These are phyloP conservation scores for Phocoena phocoena DNA, from an alignment of 2,113 vertebrate species.

Conservation along the genomic window DNA sequence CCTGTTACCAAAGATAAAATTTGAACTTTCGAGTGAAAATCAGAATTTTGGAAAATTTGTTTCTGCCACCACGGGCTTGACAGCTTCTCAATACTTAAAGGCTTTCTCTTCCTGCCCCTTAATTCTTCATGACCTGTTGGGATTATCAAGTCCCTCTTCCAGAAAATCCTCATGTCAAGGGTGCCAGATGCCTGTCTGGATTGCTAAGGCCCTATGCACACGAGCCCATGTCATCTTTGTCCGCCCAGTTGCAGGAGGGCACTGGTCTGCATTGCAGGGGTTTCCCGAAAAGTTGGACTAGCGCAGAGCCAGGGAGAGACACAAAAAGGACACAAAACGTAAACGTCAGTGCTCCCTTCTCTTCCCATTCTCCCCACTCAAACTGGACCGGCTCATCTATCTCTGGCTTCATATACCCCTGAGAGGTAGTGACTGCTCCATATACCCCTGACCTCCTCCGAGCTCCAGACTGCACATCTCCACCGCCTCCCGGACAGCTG, in stretches of 20 bases:
- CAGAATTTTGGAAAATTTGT: conserved; percentile 37
- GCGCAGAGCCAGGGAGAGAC: not conserved
- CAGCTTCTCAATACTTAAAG: not conserved
- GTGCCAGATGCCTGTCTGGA: not conserved
- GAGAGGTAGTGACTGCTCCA: not conserved
- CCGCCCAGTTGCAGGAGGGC: no score
- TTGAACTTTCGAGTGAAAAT: conserved; percentile 47
- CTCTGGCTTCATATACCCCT: not conserved
- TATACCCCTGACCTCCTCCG: not conserved
- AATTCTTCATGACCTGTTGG: not conserved
- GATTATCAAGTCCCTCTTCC: not conserved
- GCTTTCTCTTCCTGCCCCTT: not conserved
- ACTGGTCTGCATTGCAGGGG: not conserved
- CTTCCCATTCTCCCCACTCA: not conserved
- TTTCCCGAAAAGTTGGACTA: not conserved
- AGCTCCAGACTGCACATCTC: not conserved
- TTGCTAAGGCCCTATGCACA: not conserved
- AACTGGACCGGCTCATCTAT: not conserved
- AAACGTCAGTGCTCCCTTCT: not conserved
- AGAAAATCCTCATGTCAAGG: not conserved
- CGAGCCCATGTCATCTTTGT: not conserved
- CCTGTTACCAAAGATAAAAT: conserved; percentile 48
- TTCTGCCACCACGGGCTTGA: not conserved
- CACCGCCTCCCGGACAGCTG: not conserved
- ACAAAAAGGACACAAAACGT: not conserved